Evolutionary conservation across 2,797 vertebrate species (phyloP).

Genomic region (Poeciliopsis turneri): DNA sequence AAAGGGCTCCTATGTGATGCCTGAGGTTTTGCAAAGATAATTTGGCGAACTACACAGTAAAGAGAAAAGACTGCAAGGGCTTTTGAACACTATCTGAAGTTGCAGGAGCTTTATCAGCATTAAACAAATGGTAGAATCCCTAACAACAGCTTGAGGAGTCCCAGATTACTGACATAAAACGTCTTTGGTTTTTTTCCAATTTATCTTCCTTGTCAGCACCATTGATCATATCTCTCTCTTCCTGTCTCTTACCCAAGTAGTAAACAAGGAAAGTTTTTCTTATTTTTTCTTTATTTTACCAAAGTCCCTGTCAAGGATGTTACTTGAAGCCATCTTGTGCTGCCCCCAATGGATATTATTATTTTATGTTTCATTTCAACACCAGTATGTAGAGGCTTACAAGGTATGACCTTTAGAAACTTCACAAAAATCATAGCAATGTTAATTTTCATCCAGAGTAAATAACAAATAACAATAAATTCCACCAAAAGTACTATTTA

Average conservation of each 20-base stretch:
- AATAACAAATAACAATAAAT: slow-evolving; percentile 69
- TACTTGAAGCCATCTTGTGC: slow-evolving; percentile 58
- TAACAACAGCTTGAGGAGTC: slow-evolving; percentile 69
- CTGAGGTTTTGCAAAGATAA: slow-evolving; percentile 56
- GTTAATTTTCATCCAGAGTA: slow-evolving; percentile 72
- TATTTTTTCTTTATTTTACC: slow-evolving; percentile 41
- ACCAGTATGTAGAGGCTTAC: slow-evolving; percentile 69
- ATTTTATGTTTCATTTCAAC: slow-evolving; percentile 56
- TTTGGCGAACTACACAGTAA: slow-evolving; percentile 61
- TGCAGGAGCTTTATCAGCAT: slow-evolving; percentile 76
- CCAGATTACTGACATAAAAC: slow-evolving; percentile 73
- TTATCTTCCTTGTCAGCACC: slow-evolving; percentile 72
- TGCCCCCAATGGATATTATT: slow-evolving; percentile 74
- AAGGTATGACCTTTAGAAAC: slow-evolving; percentile 73
- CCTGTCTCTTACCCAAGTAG: slow-evolving; percentile 35
- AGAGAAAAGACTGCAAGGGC: slow-evolving; percentile 67
- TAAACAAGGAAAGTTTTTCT: slow-evolving; percentile 61
- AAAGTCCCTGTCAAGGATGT: slow-evolving; percentile 60
- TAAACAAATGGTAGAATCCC: slow-evolving; percentile 76
- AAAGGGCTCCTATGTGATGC: slow-evolving; percentile 50
- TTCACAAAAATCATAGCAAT: slow-evolving; percentile 71
- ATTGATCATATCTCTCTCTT: slow-evolving; percentile 71
- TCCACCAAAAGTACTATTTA: slow-evolving; percentile 53
- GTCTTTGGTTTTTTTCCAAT: slow-evolving; percentile 66
- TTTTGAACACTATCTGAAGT: slow-evolving; percentile 63